Evolutionary conservation across 2,797 vertebrate genomes (phyloP), one percentile per base, ranked within the genome.

Genomic region (Petrocephalus sullivani): DNA sequence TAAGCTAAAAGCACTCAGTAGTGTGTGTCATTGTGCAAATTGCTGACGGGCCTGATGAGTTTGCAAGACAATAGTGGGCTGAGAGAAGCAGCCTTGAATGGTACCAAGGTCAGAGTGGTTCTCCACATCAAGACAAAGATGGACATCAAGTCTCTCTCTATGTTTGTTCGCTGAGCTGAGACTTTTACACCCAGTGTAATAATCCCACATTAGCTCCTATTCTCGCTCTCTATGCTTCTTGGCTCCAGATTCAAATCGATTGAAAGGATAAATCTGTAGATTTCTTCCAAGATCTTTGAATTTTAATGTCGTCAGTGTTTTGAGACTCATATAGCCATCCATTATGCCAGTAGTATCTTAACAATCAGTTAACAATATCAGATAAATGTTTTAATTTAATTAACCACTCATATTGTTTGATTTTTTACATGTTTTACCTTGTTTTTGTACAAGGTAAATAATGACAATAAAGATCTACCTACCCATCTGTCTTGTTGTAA

Each of bases 1-100:
- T 84, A 54, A 84, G 21, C 51, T 51, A 84, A 84, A 84, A 84
- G 81, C 81, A 54, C 49, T 84, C 71, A 78, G 71, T 46, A 78
- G 37, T 78, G 71, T 37, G 16, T 46, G 71, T 46, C 71, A n/a
- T 46, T 46, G 23, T 46, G 6, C 41, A 78, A 78, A 46, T 78
- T 78, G 37, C 37, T 7, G 37, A 37, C 37, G 8, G 71, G 16
- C 37, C 71, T 78, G 37, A 41, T 7, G 7, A 41, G 16, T 78
- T 23, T 46, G 16, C 41, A 16, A 14, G 16, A 41, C 1, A 6
- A n/a, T 19, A 37, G 71, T 16, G 71, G 6, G 33, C 14, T 78
- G 16, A 46, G 16, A 78, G 71, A 78, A 78, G 71, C 37, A 78
- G 14, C 16, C 71, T 46, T 8, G 71, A n/a, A 46, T 78, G 71